Evolutionary conservation across 1,140 invertebrate species (phyloP), one percentile per base, ranked within the genome.

Genomic region (Drosophila ogumai): DNA sequence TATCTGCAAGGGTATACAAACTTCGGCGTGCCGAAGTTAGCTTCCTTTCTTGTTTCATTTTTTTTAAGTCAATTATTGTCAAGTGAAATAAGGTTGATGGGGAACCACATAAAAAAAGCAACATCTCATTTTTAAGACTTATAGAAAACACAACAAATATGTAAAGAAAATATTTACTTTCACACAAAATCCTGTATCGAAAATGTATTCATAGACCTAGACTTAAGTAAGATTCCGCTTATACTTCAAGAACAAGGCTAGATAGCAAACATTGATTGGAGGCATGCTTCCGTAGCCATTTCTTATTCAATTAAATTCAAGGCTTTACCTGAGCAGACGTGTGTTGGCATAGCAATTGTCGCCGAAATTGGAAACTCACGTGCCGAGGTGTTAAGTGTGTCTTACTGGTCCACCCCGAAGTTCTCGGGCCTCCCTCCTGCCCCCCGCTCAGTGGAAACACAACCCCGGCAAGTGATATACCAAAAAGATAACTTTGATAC

Each of bases 301-400:
- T 72, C 65, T 50, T 72, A 58, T 72, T 72, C 54, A 72, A 72
- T 72, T 72, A 72, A 72, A 72, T 59, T 71, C 22, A 34, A 58
- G 32, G 44, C 71, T 31, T 63, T 65, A 44, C 43, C 73, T 47
- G 72, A 17, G 55, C 25, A 59, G 55, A 67, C 73, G 74, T 59
- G 71, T 74, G 67, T 72, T 72, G 68, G 67, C 68, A 72, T 59
- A 50, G 68, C 68, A 71, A 72, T 72, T 72, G 68, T 73, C 75
- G 61, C 56, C 63, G 61, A 82, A 82, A 71, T 77, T 72, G 69
- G 60, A 87, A 66, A 63, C 60, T 72, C 74, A 87, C 82, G 82
- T 79, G 82, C 68, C 49, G 49, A 56, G 60, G 63, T 69, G 67
- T 74, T 69, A 64, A 85, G 76, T 71, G 61, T 61, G 34, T 59